These are phyloP conservation scores for Phalanger gymnotis DNA, from an alignment of 2,797 vertebrate species.

Conservation along the genomic window DNA sequence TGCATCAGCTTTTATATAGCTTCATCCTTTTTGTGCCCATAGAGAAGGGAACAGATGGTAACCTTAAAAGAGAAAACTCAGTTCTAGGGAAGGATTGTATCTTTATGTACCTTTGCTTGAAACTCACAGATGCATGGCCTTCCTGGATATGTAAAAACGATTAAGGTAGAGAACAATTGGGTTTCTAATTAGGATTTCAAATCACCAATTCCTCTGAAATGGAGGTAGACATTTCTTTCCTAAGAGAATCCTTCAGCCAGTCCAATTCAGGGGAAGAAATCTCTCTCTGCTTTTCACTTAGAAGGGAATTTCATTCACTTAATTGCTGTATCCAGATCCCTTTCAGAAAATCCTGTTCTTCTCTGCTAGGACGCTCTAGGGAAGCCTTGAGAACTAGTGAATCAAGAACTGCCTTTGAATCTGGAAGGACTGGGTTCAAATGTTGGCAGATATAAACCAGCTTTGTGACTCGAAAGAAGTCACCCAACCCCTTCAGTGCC, in stretches of 20 bases:
- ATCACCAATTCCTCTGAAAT: background rate
- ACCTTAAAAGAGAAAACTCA: conserved; percentile 68
- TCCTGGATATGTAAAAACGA: conserved; percentile 35
- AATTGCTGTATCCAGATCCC: background rate
- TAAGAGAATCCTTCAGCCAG: conserved; percentile 1
- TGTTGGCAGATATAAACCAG: background rate
- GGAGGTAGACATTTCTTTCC: conserved; percentile 38
- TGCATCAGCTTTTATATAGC: conserved; percentile 65
- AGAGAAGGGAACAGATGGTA: conserved; percentile 60
- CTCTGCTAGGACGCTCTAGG: conserved; percentile 2
- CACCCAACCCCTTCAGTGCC: background rate
- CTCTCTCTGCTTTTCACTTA: conserved; percentile 35
- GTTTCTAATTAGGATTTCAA: conserved; percentile 61
- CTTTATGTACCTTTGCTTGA: conserved; percentile 64
- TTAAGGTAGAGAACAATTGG: conserved; percentile 26
- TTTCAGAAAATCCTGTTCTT: conserved; percentile 12
- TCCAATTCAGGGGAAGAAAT: conserved; percentile 17
- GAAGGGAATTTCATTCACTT: conserved; percentile 8
- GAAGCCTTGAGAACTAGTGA: background rate
- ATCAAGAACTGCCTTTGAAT: background rate
- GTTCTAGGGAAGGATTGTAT: conserved; percentile 50
- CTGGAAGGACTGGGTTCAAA: background rate
- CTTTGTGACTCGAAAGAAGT: background rate
- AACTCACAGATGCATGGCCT: conserved; percentile 27
- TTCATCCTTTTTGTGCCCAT: conserved; percentile 66